Evolutionary conservation across 2,797 vertebrate genomes (phyloP), one percentile per base, ranked within the genome.

Genomic region (Aphelocoma californica): DNA sequence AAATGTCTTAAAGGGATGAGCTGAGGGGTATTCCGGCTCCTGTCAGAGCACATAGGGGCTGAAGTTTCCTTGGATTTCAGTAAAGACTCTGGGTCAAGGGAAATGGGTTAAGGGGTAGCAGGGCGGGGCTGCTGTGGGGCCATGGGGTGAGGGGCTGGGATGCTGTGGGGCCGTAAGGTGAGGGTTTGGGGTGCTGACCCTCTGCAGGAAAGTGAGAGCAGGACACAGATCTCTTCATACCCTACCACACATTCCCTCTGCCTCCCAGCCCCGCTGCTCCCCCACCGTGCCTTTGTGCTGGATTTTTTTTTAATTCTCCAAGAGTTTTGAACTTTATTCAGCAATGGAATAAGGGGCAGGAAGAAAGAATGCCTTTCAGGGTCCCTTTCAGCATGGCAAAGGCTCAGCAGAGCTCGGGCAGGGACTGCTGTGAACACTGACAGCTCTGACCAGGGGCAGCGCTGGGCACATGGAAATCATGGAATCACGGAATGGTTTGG

Each of bases 171-270:
- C 6, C 6, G 7, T 7, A 5, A 26, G 14, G 23, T 62, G 58
- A 54, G n/a, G 50, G 26, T 4, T 15, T 65, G 50, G 17, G 50
- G 23, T 65, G 48, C 42, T 62, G 73, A 48, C 25, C 48, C 17
- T 14, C 40, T 26, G 14, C 40, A 62, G 31, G 40, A 10, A 47
- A 26, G 18, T 7, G 54, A 16, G 10, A 42, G 47, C 48, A 53
- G 3, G 3, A 3, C 38, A 26, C 20, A 42, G 45, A 40, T 31
- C n/a, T 15, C 60, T 28, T 32, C 7, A 7, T 12, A 8, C 6
- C 18, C 48, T 12, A 1, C 5, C n/a, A n/a, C 24, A 36, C 3
- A 0, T 34, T 14, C 40, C 24, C 25, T 47, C 26, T 1, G 0
- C 34, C 64, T 40, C 64, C 73, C 1, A 0, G 65, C 48, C 61